Conservation (phyloP, 1,140 invertebrate genomes). For the Matsumurasca onukii region DNA sequence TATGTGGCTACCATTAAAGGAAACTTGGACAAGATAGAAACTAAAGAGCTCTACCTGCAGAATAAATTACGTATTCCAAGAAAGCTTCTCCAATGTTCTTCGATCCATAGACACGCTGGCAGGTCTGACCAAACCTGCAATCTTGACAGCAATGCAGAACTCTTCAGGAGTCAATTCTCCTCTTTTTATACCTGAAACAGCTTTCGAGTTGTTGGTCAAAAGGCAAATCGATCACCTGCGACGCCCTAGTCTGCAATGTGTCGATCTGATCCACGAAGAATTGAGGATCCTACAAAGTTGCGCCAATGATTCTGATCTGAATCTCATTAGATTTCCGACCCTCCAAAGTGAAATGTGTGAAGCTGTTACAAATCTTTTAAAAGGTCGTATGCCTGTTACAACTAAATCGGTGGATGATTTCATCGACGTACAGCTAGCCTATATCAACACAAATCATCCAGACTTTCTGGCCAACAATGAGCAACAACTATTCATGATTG, state of each 20-base stretch:
- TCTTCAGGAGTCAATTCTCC: conserved; percentile 68
- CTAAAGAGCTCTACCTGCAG: conserved; percentile 69
- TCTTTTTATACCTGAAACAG: conserved; percentile 71
- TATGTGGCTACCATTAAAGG: conserved; percentile 70
- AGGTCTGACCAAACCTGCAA: conserved; percentile 60
- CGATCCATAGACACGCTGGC: conserved; percentile 63
- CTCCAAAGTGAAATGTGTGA: conserved; percentile 68
- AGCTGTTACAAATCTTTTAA: conserved; percentile 64
- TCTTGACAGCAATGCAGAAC: conserved; percentile 71
- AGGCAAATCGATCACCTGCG: conserved; percentile 69
- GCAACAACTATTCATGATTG: too few relatives aligned
- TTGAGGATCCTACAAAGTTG: conserved; percentile 64
- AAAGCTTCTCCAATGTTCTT: conserved; percentile 64
- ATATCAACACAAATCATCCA: conserved; percentile 76
- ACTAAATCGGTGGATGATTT: conserved; percentile 68
- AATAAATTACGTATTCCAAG: conserved; percentile 75
- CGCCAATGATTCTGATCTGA: conserved; percentile 51
- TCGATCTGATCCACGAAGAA: conserved; percentile 73
- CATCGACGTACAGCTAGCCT: conserved; percentile 65
- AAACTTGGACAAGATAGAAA: conserved; percentile 68
- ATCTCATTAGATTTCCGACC: conserved; percentile 69
- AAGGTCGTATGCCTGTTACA: conserved; percentile 61
- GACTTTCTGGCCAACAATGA: conserved; percentile 48
- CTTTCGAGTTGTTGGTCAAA: conserved; percentile 73
- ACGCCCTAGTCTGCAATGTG: conserved; percentile 66